Percentiles rank a stretch among this genome's conserved stretches.
Evolutionary conservation across 1,140 invertebrate genomes (phyloP).

Genomic region (Chironomus tepperi): DNA sequence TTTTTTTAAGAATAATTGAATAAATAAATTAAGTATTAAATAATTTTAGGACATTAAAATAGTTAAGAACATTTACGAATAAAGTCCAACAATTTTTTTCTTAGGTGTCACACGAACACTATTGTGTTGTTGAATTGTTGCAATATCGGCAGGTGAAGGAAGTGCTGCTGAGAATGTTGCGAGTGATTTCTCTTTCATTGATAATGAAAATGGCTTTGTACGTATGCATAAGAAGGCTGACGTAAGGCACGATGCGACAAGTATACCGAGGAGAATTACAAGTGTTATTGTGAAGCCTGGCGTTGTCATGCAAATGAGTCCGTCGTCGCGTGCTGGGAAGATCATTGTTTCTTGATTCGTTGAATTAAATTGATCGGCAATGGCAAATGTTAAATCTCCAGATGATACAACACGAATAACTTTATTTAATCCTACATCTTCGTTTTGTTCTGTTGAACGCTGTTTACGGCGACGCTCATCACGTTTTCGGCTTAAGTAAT

Average conservation of each 20-base stretch:
- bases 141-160: not conserved
- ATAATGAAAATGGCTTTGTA: slow-evolving; percentile 55
- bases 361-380: slow-evolving; percentile 51
- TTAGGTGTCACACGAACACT: not conserved
- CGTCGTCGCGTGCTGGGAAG: slow-evolving; percentile 52
- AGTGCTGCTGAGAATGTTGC: slow-evolving; percentile 29
- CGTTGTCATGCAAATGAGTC: slow-evolving; percentile 85
- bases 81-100: not conserved
- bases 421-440: slow-evolving; percentile 73
- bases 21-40: not conserved
- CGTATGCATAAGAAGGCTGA: slow-evolving; percentile 76
- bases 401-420: slow-evolving; percentile 78
- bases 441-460: slow-evolving; percentile 46
- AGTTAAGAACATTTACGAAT: slow-evolving; percentile 5
- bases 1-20: too few species aligned
- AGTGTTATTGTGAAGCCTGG: slow-evolving; percentile 79
- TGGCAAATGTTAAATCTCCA: slow-evolving; percentile 72
- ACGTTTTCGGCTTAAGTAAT: slow-evolving; percentile 57
- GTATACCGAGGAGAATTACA: slow-evolving; percentile 65
- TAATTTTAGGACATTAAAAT: not conserved
- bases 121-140: slow-evolving; percentile 9
- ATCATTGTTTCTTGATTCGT: slow-evolving; percentile 56
- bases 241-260: slow-evolving; percentile 72
- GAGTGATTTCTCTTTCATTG: slow-evolving; percentile 47
- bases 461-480: slow-evolving; percentile 64